phyloP scores from a whole-genome alignment of 1,140 invertebrate genomes.

The Drosophila cardini region DNA sequence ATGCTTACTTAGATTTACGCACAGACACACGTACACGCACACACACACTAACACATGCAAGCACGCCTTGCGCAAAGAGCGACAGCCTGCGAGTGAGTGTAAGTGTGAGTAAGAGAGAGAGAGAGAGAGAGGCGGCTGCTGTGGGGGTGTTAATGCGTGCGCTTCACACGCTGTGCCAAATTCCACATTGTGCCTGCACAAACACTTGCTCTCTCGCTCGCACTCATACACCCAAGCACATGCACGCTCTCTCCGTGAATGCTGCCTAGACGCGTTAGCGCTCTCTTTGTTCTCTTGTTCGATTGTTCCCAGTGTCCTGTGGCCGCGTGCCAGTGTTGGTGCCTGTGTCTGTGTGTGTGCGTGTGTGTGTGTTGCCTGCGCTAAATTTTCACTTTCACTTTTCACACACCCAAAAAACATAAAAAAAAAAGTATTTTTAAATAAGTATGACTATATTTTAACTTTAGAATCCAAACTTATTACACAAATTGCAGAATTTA shows the following conservation, averaged over 20 bases:
- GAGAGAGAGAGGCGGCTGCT: constrained; percentile 29
- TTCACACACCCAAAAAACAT: constrained; percentile 79
- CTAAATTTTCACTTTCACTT: constrained; percentile 83
- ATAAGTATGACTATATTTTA: too few relatives aligned
- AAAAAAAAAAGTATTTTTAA: constrained; percentile 49
- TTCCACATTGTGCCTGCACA: constrained; percentile 51
- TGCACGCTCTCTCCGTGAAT: constrained; percentile 14
- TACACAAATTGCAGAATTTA: constrained; percentile 34
- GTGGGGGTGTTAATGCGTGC: constrained; percentile 68
- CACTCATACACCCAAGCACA: neutral
- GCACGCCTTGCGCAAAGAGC: constrained; percentile 10
- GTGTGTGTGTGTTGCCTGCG: constrained; percentile 48
- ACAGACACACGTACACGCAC: constrained; percentile 16
- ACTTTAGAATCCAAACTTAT: neutral
- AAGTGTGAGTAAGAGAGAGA: constrained; percentile 9
- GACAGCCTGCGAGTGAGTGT: constrained; percentile 4
- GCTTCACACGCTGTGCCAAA: constrained; percentile 66
- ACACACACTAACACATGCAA: constrained; percentile 21
- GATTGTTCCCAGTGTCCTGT: constrained; percentile 50
- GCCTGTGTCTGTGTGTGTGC: constrained; percentile 3
- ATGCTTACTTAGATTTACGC: constrained; percentile 37
- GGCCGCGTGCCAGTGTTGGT: constrained; percentile 7
- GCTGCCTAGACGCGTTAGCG: constrained; percentile 13
- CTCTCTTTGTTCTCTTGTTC: constrained; percentile 39
- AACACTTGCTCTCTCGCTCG: constrained; percentile 44